Base-by-base conservation (phyloP, 1,140 invertebrate genomes). In the Adoxophyes honmai region DNA sequence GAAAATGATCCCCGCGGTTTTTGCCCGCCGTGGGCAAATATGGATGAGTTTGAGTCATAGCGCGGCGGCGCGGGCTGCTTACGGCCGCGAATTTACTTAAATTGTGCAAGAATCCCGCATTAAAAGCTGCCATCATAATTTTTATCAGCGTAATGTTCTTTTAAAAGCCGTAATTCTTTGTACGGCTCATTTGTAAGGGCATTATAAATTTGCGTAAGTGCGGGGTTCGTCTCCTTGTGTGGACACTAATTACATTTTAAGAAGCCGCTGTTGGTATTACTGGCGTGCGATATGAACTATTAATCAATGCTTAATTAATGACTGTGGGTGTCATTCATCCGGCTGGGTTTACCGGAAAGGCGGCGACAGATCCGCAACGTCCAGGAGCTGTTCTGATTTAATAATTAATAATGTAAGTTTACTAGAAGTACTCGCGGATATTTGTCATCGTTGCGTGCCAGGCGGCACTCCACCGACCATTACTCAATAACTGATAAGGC, bases 371-470 rank as follows among this genome's bases (percentile, higher is more conserved):
- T 85, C 81, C 81, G 77, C 64, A 66, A 77, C 4, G 60, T 68
- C 66, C 52, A 66, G 57, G 64, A 68, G 67, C 64, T 79, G 74
- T 70, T 76, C 74, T 80, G 78, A 74, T 81, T 81, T 72, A 70
- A 81, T 83, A 81, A 83, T 83, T 81, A 78, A 82, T 85, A 33
- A 68, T 76, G 64, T 70, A 75, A 76, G 53, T 61, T 21, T 85
- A 81, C 77, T 51, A 70, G 78, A 81, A 86, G 58, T 68, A 72
- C 69, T 82, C 57, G 74, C 80, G 80, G 77, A 83, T 83, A 76
- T 78, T 69, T 72, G 59, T 70, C 75, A 48, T 48, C 70, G 66
- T 64, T 61, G 62, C 57, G 52, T 65, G 70, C 68, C 71, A 63
- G 59, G 58, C 61, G 52, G 9, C 48, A 52, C 58, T 63, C 51